These are phyloP conservation scores for Hyposmocoma kahamanoa DNA, from an alignment of 1,140 invertebrate genomes.

Conservation along the genomic window DNA sequence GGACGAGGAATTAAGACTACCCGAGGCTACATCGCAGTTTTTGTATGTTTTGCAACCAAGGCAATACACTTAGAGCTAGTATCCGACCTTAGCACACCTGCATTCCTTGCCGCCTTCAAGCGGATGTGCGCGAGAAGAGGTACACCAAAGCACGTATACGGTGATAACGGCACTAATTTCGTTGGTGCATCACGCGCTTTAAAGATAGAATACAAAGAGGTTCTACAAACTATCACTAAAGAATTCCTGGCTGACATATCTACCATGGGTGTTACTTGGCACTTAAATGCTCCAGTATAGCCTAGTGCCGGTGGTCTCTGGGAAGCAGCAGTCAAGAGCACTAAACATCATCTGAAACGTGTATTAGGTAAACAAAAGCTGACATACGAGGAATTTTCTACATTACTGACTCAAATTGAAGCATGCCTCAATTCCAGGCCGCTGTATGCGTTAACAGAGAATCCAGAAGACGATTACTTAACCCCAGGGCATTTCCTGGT, in stretches of 20 bases:
- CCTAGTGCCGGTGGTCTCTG: background rate
- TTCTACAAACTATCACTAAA: background rate
- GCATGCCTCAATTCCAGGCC: background rate
- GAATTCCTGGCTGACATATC: background rate
- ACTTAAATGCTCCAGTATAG: background rate
- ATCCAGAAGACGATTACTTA: background rate
- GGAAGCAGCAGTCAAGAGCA: constrained; percentile 8
- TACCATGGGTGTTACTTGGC: background rate
- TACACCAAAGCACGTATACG: constrained; percentile 5
- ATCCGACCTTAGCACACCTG: constrained; percentile 20
- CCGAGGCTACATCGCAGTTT: constrained; percentile 22
- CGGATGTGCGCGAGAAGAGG: constrained; percentile 33
- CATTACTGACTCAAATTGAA: background rate
- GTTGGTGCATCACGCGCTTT: constrained; percentile 14
- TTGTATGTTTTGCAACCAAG: constrained; percentile 29
- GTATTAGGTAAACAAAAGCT: background rate
- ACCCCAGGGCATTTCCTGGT: background rate
- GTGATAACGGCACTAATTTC: constrained; percentile 48
- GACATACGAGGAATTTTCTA: constrained; percentile 2
- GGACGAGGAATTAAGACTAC: constrained; percentile 10
- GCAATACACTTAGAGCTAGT: constrained; percentile 38
- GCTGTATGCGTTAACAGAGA: background rate
- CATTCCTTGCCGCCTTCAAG: constrained; percentile 28
- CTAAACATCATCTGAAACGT: background rate
- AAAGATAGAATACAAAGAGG: background rate